Conservation (phyloP, 2,113 vertebrate genomes). For the Sarotherodon lohbergeri region DNA sequence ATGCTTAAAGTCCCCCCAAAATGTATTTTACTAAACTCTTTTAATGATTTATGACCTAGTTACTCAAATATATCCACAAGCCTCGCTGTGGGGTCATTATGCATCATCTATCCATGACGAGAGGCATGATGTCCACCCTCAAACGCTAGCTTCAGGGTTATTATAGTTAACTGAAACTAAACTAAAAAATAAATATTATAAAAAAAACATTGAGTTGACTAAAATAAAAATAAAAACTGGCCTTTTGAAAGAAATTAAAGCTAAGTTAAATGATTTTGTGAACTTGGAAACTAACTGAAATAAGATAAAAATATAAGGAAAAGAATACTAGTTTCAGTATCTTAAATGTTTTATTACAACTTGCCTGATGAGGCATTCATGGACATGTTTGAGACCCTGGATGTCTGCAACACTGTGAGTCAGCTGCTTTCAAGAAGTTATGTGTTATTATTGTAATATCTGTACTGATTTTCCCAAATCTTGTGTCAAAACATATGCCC, state of each 20-base stretch:
- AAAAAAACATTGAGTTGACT: background rate
- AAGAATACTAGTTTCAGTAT: background rate
- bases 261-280: background rate
- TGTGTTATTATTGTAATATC: background rate
- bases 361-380: background rate
- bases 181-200: background rate
- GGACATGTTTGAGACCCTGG: background rate
- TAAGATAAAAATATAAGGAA: background rate
- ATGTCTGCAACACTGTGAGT: background rate
- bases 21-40: background rate
- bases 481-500: background rate
- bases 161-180: background rate
- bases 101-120: background rate
- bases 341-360: background rate
- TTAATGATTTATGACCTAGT: background rate
- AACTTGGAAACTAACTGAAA: background rate
- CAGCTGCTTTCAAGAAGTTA: background rate
- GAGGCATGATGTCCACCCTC: background rate
- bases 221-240: background rate
- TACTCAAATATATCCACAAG: background rate
- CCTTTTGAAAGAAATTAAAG: background rate
- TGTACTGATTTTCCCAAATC: background rate
- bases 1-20: background rate
- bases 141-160: background rate
- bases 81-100: background rate